Conservation (phyloP, 2,797 vertebrate genomes). For the Microctenopoma lineatum region DNA sequence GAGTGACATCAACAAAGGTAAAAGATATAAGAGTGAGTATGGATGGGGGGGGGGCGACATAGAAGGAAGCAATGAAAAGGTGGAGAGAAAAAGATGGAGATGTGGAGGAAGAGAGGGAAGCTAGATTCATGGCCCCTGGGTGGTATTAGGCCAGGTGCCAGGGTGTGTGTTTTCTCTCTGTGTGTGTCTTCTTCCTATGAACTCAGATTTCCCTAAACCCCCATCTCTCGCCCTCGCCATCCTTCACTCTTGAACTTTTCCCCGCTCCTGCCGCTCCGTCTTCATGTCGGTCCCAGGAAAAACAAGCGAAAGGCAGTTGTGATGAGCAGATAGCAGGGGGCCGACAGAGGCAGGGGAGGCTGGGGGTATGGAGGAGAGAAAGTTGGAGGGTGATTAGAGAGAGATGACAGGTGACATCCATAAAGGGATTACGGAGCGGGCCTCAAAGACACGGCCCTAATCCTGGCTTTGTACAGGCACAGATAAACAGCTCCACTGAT, state of each 20-base stretch:
- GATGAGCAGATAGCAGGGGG: slow-evolving; percentile 74
- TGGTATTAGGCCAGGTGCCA: slow-evolving; percentile 66
- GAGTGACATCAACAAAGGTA: slow-evolving; percentile 43
- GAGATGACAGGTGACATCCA: slow-evolving; percentile 86
- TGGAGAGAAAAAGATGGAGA: slow-evolving; percentile 44
- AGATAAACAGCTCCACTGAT: slow-evolving; percentile 84
- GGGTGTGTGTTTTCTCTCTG: slow-evolving; percentile 29
- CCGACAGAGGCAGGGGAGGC: slow-evolving; percentile 1
- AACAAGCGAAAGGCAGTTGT: slow-evolving; percentile 51
- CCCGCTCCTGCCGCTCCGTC: slow-evolving; percentile 35
- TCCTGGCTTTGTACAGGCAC: slow-evolving; percentile 82
- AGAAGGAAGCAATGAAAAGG: slow-evolving; percentile 43
- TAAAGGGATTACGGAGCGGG: slow-evolving; percentile 81
- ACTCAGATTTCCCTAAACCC: slow-evolving; percentile 61
- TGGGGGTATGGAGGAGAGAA: slow-evolving; percentile 56
- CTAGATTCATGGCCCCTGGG: slow-evolving; percentile 53
- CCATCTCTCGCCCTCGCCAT: slow-evolving; percentile 36
- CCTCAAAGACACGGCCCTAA: slow-evolving; percentile 83
- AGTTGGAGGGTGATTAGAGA: slow-evolving; percentile 82
- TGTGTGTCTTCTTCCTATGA: slow-evolving; percentile 40
- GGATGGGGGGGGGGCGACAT: slow-evolving; percentile 35
- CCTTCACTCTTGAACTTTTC: slow-evolving; percentile 59
- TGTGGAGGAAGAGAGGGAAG: slow-evolving; percentile 22
- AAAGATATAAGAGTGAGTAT: slow-evolving; percentile 16
- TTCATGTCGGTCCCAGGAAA: slow-evolving; percentile 49